A percentile compares a stretch with the other conserved stretches of the same genome.
Conservation (phyloP, 2,113 vertebrate species). For the Heterochromis multidens region DNA sequence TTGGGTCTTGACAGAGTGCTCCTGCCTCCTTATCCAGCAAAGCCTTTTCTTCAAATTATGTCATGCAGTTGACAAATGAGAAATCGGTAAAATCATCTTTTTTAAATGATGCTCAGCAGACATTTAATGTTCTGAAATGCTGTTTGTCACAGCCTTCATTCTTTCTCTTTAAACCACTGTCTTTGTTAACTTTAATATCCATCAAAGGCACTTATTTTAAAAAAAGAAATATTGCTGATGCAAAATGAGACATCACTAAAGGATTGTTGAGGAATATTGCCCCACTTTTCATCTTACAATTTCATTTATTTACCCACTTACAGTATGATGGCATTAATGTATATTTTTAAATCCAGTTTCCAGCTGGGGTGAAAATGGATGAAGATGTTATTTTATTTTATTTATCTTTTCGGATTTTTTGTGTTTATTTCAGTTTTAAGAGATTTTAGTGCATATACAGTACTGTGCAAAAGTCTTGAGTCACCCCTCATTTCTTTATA, state of each 20-base stretch:
- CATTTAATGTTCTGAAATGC: background rate
- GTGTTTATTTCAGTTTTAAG: background rate
- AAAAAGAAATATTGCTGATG: background rate
- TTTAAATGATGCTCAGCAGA: background rate
- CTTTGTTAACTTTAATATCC: slow-evolving; percentile 1
- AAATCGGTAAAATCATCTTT: background rate
- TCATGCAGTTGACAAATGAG: background rate
- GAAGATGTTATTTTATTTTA: background rate
- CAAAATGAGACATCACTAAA: background rate
- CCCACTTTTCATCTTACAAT: too few species aligned
- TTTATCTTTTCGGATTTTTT: background rate
- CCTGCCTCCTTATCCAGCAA: background rate
- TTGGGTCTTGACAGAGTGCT: background rate
- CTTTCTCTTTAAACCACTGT: background rate
- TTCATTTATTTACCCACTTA: background rate
- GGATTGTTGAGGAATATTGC: background rate
- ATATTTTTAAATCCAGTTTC: background rate
- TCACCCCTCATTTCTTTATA: too few species aligned
- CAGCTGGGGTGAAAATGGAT: background rate
- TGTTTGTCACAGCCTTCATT: background rate
- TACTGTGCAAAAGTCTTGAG: background rate
- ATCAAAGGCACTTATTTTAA: background rate
- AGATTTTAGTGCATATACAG: background rate
- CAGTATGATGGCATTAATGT: background rate
- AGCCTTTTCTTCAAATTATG: slow-evolving; percentile 13